Evolutionary conservation across 2,797 vertebrate species (phyloP).

Genomic region (Halcyon chelicuti): DNA sequence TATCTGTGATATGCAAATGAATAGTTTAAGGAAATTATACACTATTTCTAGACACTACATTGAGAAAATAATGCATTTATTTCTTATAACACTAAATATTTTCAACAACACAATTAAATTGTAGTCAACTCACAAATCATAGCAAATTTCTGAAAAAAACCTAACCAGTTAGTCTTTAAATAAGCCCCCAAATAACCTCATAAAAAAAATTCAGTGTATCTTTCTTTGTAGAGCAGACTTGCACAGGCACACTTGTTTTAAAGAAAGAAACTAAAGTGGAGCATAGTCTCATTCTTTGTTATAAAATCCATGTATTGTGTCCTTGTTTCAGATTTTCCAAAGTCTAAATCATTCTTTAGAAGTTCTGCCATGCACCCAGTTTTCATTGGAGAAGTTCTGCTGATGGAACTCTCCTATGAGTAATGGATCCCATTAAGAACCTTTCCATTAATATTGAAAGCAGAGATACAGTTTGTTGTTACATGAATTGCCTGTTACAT

Average conservation of each 20-base stretch:
- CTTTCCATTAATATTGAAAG: constrained; percentile 10
- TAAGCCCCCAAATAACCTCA: rapidly evolving
- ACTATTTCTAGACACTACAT: not conserved
- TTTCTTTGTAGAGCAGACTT: not conserved
- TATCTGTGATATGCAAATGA: not conserved
- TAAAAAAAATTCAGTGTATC: rapidly evolving
- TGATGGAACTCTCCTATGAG: not conserved
- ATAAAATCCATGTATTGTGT: not conserved
- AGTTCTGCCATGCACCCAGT: not conserved
- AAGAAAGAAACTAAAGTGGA: not conserved
- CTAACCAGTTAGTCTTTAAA: not conserved
- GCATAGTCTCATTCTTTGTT: not conserved
- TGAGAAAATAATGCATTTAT: not conserved
- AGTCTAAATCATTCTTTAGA: not conserved
- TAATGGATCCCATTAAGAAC: not conserved
- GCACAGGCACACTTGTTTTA: rapidly evolving
- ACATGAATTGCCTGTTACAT: not conserved
- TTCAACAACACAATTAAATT: not conserved
- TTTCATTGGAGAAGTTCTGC: not conserved
- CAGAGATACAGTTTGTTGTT: not conserved
- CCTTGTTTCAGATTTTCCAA: not conserved
- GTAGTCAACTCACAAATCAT: not conserved
- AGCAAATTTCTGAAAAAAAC: not conserved
- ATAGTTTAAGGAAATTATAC: not conserved
- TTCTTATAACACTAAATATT: not conserved